phyloP scores from a whole-genome alignment of 2,888 invertebrate species.

The Sepiola atlantica region DNA sequence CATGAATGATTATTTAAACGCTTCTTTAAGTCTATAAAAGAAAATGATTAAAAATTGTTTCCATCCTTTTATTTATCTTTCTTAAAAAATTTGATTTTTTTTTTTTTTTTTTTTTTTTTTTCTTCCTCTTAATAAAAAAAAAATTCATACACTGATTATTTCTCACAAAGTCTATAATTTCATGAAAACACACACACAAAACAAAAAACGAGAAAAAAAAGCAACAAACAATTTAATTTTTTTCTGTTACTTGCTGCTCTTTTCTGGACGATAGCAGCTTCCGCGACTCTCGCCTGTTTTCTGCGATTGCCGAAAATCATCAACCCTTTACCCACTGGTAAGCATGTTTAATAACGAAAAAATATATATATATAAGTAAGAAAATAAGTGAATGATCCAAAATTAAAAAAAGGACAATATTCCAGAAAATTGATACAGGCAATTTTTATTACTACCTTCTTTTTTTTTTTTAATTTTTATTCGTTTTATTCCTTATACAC shows the following conservation, averaged over 20 bases:
- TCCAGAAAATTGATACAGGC: conserved; percentile 10
- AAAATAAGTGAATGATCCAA: background rate
- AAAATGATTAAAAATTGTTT: too few species aligned
- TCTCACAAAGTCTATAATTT: background rate
- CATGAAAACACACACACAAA: too few species aligned
- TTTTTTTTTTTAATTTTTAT: background rate
- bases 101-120: too few species aligned
- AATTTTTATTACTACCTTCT: background rate
- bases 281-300: background rate
- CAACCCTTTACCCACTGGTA: background rate
- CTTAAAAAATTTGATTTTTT: too few species aligned
- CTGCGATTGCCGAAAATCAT: conserved; percentile 12
- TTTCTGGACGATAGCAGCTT: background rate
- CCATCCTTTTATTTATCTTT: too few species aligned
- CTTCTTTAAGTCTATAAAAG: too few species aligned
- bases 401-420: background rate
- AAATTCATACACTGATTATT: background rate
- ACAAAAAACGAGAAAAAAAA: background rate
- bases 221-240: background rate
- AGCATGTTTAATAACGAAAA: background rate
- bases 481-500: background rate
- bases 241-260: conserved; percentile 10
- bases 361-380: background rate
- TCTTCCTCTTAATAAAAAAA: background rate
- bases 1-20: too few species aligned